Base-by-base conservation (phyloP, 2,888 invertebrate genomes). In the Iselma pallidipennis region DNA sequence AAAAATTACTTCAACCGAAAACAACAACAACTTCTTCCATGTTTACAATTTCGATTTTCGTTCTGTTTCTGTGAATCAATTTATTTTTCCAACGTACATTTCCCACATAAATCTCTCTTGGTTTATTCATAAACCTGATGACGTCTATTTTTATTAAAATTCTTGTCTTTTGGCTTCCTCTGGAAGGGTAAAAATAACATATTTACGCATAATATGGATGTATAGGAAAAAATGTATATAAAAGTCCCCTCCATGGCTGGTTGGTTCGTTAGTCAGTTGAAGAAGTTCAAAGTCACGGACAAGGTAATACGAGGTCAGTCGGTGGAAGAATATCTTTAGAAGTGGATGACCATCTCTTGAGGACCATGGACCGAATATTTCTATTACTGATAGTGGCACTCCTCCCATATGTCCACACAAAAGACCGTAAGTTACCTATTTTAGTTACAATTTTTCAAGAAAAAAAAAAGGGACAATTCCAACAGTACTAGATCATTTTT, bases 291-390 rank as follows among this genome's bases (percentile, higher is more conserved):
- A 76, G 78, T 78, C 78, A 78, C 74, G 78, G 79, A 70, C 78
- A 75, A 70, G 70, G 68, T 61, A 62, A 69, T 71, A 74, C 70
- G 78, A 78, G 79, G 79, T 78, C 79, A 79, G 75, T 78, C 74
- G 75, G 72, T 66, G 70, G 67, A 67, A 65, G 65, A 66, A 66
- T 67, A 69, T 75, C 73, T 66, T 66, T 59, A 66, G 67, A 60
- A 57, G 57, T 59, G 33, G 64, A 59, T 31, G 64, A 64, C 29
- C 53, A 59, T 53, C 14, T 28, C 45, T 45, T 10, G 9, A 45
- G 21, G 45, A 45, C 19, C 19, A 37, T 45, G 45, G 45, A 21
- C 21, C 7, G 21, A 2, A 45, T 21, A 45, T 45, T 10, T 7
- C 21, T 10, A 2, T 45, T 10, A 21, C 16, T 19, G 19, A 45